Percentiles rank a stretch among this genome's conserved stretches.
Conservation (phyloP, 2,888 invertebrate genomes). For the Panorpa germanica region DNA sequence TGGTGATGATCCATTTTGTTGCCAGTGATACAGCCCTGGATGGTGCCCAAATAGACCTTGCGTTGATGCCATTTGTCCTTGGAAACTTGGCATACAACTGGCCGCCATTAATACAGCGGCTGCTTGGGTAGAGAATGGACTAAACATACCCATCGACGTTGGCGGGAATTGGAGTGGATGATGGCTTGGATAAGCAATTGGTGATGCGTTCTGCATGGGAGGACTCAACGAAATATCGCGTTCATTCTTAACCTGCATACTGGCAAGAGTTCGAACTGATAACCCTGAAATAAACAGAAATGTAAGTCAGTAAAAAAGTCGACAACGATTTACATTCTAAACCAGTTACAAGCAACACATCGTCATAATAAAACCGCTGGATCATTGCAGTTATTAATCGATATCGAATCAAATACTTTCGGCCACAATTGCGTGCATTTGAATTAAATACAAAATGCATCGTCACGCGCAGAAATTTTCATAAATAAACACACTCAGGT, state of each 20-base stretch:
- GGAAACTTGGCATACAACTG: slow-evolving; percentile 20
- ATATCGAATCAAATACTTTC: too few species aligned
- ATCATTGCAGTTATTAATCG: too few species aligned
- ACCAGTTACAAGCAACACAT: too few species aligned
- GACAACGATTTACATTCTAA: too few species aligned
- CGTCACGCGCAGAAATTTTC: too few species aligned
- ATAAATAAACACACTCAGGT: too few species aligned
- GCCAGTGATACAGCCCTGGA: slow-evolving; percentile 18
- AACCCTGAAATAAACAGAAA: slow-evolving; percentile 17
- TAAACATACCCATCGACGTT: slow-evolving; percentile 23
- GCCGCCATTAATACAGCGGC: slow-evolving; percentile 24
- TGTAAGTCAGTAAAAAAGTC: too few species aligned
- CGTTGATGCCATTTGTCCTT: slow-evolving; percentile 18
- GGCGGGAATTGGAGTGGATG: slow-evolving; percentile 2
- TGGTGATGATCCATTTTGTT: slow-evolving; percentile 18
- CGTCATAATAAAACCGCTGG: too few species aligned
- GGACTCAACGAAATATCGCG: slow-evolving; percentile 21
- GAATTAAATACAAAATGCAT: too few species aligned
- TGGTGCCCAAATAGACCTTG: slow-evolving; percentile 22
- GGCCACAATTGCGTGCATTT: too few species aligned
- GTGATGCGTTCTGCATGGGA: slow-evolving; percentile 19
- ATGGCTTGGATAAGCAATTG: slow-evolving; percentile 13
- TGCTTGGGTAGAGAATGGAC: slow-evolving; percentile 23
- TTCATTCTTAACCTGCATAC: slow-evolving; percentile 23
- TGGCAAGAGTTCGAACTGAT: slow-evolving; percentile 20